A percentile compares a stretch with the other conserved stretches of the same genome.
Evolutionary conservation across 2,113 vertebrate genomes (phyloP).

Genomic region (Rhizomys pruinosus): DNA sequence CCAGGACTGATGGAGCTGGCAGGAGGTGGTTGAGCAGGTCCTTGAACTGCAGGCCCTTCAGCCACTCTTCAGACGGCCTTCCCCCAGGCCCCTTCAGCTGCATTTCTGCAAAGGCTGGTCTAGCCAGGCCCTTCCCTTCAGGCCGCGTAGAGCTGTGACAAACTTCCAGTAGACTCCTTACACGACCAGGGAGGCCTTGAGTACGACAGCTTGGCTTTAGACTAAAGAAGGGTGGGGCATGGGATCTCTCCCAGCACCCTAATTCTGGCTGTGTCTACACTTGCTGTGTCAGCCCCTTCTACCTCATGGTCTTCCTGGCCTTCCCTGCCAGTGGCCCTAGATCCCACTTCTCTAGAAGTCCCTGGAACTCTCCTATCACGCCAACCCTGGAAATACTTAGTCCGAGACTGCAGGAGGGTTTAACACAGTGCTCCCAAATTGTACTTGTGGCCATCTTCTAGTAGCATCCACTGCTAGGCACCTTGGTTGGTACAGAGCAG

Average conservation of each 20-base stretch:
- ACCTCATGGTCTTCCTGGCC: not conserved
- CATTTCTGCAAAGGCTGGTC: slow-evolving; percentile 40
- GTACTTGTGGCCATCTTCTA: slow-evolving; percentile 27
- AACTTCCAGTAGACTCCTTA: not conserved
- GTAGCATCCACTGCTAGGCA: not conserved
- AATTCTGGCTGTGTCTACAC: not conserved
- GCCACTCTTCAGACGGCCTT: not conserved
- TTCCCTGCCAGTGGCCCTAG: not conserved
- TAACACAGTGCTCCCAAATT: not conserved
- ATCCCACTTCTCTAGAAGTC: not conserved
- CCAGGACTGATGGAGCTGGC: not conserved
- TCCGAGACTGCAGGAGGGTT: not conserved
- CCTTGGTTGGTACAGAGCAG: not conserved
- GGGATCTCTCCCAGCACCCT: not conserved
- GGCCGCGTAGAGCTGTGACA: not conserved
- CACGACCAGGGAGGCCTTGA: not conserved
- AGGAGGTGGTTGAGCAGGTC: not conserved
- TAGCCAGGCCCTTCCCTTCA: not conserved
- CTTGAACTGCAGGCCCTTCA: slow-evolving; percentile 33
- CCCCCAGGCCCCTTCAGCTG: not conserved
- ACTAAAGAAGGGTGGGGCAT: not conserved
- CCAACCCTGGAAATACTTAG: not conserved
- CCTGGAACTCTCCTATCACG: not conserved
- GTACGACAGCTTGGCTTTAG: not conserved
- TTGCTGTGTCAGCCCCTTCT: not conserved